These are phyloP conservation scores for Xenopus petersii DNA, from an alignment of 2,797 vertebrate genomes.

Conservation along the genomic window DNA sequence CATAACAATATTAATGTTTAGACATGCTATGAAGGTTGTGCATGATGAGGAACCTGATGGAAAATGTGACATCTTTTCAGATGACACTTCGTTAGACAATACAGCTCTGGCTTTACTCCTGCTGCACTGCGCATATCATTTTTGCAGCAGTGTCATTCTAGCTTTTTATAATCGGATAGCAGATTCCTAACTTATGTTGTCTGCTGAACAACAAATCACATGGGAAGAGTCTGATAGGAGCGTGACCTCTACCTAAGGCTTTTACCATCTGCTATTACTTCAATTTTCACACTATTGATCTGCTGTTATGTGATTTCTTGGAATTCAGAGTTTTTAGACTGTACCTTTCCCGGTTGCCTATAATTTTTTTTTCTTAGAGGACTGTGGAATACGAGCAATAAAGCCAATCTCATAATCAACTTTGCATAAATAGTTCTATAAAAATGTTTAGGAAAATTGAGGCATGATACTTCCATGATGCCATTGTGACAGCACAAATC, in stretches of 20 bases:
- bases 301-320: constrained; percentile 25
- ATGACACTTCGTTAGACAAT: neutral
- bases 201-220: constrained; percentile 9
- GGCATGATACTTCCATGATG: too few species aligned
- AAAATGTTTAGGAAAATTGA: too few species aligned
- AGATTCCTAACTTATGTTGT: constrained; percentile 9
- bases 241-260: constrained; percentile 26
- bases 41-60: neutral
- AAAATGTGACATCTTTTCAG: neutral
- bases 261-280: constrained; percentile 36
- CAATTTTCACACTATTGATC: constrained; percentile 43
- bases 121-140: neutral
- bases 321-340: constrained; percentile 19
- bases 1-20: constrained; percentile 18
- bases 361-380: neutral
- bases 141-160: neutral
- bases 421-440: too few species aligned
- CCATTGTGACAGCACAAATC: too few species aligned
- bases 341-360: constrained; percentile 9
- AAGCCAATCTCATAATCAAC: too few species aligned
- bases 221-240: constrained; percentile 28
- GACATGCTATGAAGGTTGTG: neutral
- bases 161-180: neutral
- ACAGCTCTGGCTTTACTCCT: neutral
- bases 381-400: too few species aligned